These are phyloP conservation scores for Nephrotoma guestfalica DNA, from an alignment of 2,888 invertebrate species.

Conservation along the genomic window DNA sequence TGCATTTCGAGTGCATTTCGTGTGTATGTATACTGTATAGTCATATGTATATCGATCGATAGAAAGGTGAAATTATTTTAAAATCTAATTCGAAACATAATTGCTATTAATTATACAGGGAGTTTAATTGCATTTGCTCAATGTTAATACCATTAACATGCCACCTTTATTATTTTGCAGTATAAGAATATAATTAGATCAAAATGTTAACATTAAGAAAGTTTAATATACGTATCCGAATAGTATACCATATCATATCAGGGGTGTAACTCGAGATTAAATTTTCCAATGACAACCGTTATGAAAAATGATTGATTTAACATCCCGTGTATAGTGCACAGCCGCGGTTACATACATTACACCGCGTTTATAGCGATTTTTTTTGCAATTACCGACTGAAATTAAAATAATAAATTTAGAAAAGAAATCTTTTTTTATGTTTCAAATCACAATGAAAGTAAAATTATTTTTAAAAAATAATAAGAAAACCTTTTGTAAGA, in stretches of 20 bases:
- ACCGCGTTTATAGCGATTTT: neutral
- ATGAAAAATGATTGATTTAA: neutral
- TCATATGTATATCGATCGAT: neutral
- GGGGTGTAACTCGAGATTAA: too few relatives aligned
- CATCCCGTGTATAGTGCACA: neutral
- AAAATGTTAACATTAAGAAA: neutral
- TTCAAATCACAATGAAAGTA: neutral
- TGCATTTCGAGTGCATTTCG: neutral
- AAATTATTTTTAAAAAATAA: neutral
- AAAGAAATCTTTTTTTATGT: neutral
- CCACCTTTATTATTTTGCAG: too few relatives aligned
- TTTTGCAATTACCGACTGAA: neutral
- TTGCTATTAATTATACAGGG: neutral
- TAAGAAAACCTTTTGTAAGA: neutral
- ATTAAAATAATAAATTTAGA: neutral
- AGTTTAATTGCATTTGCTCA: neutral
- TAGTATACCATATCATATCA: too few relatives aligned
- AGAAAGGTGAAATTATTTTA: neutral
- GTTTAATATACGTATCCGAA: neutral
- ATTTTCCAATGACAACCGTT: too few relatives aligned
- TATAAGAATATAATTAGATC: neutral
- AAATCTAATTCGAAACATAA: neutral
- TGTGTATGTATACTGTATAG: too few relatives aligned
- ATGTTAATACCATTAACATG: neutral
- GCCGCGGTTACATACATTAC: neutral